Base-by-base conservation (phyloP, 2,888 invertebrate genomes). In the Blera fallax region DNA sequence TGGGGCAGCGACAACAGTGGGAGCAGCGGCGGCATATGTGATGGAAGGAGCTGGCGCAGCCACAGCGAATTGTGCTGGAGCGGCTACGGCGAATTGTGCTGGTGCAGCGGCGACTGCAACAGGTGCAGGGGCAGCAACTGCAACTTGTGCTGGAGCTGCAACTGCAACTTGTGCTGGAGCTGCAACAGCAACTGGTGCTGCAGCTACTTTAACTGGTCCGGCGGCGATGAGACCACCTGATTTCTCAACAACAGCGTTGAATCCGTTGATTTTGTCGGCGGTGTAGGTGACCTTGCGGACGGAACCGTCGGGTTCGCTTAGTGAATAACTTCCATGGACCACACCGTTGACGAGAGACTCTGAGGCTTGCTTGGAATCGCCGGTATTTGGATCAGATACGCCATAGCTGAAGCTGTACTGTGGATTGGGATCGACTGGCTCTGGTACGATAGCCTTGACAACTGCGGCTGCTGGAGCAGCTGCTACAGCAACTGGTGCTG, bases 381-480 rank as follows among this genome's bases (percentile, higher is more conserved):
- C 95, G 73, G 95, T 95, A 14, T 94, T 89, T 80, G 94, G 93
- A 90, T 95, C 95, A 87, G 95, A 94, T 74, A 95, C 95, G 82
- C 95, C 95, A 89, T 95, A 95, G 54, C 94, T 94, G 91, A 94
- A 95, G 67, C 94, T 94, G 89, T 95, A 95, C 89, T 95, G 94
- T 10, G 95, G 95, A 87, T 90, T 90, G n/a, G 89, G 89, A 85
- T 90, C 90, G 43, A 88, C 89, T 58, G 91, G 90, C 77, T 90
- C 89, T 8, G 87, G 58, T 3, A 89, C 88, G 11, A 89, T 88
- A 6, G 90, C 88, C 43, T 82, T 87, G 0, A 87, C 88, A 1
- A 87, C 70, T 6, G 87, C 76, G 2, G 89, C 88, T 32, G 87
- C 70, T 85, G 89, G 88, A 18, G 89, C 89, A 7, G 91, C 90